Base-by-base conservation (phyloP, 2,888 invertebrate species). In the Dorcus parallelipipedus region DNA sequence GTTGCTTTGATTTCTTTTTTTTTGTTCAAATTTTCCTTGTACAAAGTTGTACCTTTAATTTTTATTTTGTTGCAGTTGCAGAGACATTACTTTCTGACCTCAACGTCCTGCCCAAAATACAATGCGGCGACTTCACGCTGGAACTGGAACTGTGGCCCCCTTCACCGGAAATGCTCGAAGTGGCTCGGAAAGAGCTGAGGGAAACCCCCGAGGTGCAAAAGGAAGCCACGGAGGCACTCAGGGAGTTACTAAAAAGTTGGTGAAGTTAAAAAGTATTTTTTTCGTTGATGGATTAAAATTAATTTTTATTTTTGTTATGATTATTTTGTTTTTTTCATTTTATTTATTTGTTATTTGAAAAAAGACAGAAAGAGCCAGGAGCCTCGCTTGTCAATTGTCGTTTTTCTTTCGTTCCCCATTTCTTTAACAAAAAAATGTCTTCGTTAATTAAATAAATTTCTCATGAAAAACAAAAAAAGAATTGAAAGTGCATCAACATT, bases 31-130 rank as follows among this genome's bases (percentile, higher is more conserved):
- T 33, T 20, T 20, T 20, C 20, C 20, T 20, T 20, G 20, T 20
- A 20, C 20, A 20, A 51, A 51, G 9, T 53, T 38, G 14, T 7
- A 20, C 14, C 14, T 20, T 20, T 20, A 20, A 20, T 49, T 45
- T 40, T 56, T 62, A 58, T 62, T 47, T 69, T 73, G 55, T 81
- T 83, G 1, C 78, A 88, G 88, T 84, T 78, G 81, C 85, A 58
- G 84, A 83, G 67, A 88, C 86, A 58, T 88, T 91, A 88, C 78
- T 91, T 72, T 89, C 90, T 45, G 86, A 88, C 53, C 77, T 90
- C 71, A 83, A 85, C 14, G 81, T 84, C 64, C 71, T 90, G 61
- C 90, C 91, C 6, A 82, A 81, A 1, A 77, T 92, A 40, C 83
- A 87, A 75, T 76, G 90, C 43, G 91, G 90, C 1, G 78, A 82